These are phyloP conservation scores for Leptodactylus fuscus DNA, from an alignment of 2,113 vertebrate genomes.

Conservation along the genomic window DNA sequence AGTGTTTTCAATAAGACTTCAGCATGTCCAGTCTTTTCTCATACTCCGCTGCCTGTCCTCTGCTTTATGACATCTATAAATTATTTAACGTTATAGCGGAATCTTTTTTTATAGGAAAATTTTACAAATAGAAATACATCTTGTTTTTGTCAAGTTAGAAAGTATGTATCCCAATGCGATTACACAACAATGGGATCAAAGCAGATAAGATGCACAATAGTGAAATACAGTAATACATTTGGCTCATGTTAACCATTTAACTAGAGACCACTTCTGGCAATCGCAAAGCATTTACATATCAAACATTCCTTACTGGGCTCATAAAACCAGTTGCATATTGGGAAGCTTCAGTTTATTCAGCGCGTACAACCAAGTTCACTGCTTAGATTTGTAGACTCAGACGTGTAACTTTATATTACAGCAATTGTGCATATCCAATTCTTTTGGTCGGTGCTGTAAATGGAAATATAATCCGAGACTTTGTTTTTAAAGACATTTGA, in stretches of 20 bases:
- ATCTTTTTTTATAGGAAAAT: conserved; percentile 53
- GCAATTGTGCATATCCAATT: conserved; percentile 48
- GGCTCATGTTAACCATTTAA: conserved; percentile 41
- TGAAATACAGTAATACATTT: conserved; percentile 50
- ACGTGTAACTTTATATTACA: conserved; percentile 50
- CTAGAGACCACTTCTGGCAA: conserved; percentile 36
- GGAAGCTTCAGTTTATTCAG: background rate
- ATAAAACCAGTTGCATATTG: conserved; percentile 58
- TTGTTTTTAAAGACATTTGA: conserved; percentile 48
- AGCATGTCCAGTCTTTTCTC: conserved; percentile 66
- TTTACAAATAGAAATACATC: conserved; percentile 57
- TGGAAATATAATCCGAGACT: conserved; percentile 47
- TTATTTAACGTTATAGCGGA: conserved; percentile 38
- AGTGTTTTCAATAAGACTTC: conserved; percentile 74
- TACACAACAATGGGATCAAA: conserved; percentile 56
- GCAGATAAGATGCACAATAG: conserved; percentile 70
- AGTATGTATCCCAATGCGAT: conserved; percentile 37
- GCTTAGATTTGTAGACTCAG: conserved; percentile 41
- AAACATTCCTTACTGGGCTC: conserved; percentile 62
- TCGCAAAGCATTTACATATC: conserved; percentile 51
- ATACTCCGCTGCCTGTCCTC: conserved; percentile 37
- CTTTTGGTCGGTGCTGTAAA: conserved; percentile 28
- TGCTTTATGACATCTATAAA: conserved; percentile 58
- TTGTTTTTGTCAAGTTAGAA: conserved; percentile 51
- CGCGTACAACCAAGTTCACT: conserved; percentile 22